These are phyloP conservation scores for Tachysurus vachellii DNA, from an alignment of 2,113 vertebrate genomes.

Conservation along the genomic window DNA sequence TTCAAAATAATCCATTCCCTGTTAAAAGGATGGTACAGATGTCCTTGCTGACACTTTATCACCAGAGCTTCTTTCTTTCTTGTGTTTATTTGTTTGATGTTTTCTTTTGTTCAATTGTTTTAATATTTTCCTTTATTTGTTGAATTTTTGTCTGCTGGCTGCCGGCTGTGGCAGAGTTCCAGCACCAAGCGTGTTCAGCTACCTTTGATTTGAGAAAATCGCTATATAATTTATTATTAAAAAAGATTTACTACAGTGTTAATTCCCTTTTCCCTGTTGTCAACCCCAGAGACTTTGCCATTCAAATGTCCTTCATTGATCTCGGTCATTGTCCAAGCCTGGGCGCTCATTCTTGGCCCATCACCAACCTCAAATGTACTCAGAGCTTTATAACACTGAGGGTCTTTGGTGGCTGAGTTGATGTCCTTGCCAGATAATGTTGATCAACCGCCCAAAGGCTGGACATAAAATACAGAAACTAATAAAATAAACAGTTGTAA, in stretches of 20 bases:
- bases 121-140: neutral
- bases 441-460: slow-evolving; percentile 27
- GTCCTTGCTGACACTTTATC: neutral
- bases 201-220: neutral
- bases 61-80: neutral
- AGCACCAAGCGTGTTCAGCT: neutral
- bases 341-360: slow-evolving; percentile 34
- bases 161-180: neutral
- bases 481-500: slow-evolving; percentile 45
- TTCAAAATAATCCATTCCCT: neutral
- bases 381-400: slow-evolving; percentile 22
- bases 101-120: neutral
- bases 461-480: slow-evolving; percentile 21
- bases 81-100: neutral
- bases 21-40: neutral
- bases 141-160: neutral
- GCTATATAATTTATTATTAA: neutral
- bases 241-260: neutral
- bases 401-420: slow-evolving; percentile 18
- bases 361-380: slow-evolving; percentile 25
- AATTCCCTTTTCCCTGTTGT: neutral
- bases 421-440: slow-evolving; percentile 42
- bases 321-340: slow-evolving; percentile 37
- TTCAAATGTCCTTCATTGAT: slow-evolving; percentile 29
- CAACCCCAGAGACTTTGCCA: slow-evolving; percentile 7